Conservation (phyloP, 2,113 vertebrate species). For the Xiphias gladius region DNA sequence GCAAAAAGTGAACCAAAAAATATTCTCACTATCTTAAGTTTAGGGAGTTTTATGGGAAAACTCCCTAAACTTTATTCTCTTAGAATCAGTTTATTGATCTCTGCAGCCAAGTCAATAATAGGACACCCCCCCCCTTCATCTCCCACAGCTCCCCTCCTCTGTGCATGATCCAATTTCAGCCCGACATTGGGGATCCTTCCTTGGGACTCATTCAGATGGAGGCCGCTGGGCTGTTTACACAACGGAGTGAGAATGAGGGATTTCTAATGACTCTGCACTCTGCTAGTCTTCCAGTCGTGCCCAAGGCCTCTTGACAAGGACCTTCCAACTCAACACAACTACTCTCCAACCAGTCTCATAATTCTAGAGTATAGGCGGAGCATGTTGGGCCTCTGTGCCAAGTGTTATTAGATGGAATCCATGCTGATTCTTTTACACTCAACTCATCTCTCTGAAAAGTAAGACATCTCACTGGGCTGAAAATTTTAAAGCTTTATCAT, state of each 20-base stretch:
- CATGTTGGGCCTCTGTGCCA: constrained; percentile 5
- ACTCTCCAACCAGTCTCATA: constrained; percentile 74
- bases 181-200: constrained; percentile 70
- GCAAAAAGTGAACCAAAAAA: background rate
- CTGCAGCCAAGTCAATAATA: constrained; percentile 70
- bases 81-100: constrained; percentile 68
- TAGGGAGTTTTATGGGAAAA: constrained; percentile 55
- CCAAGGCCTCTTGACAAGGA: constrained; percentile 75
- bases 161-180: constrained; percentile 74
- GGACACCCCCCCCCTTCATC: constrained; percentile 33
- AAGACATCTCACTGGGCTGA: background rate
- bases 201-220: constrained; percentile 64
- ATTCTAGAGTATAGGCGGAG: constrained; percentile 58
- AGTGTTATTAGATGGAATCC: constrained; percentile 89
- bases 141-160: constrained; percentile 51
- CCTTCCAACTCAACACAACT: constrained; percentile 71
- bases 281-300: constrained; percentile 72
- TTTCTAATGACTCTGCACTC: constrained; percentile 79
- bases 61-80: constrained; percentile 55
- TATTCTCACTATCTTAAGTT: constrained; percentile 47
- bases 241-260: constrained; percentile 73
- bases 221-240: constrained; percentile 72
- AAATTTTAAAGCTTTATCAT: background rate
- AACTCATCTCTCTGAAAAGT: constrained; percentile 31
- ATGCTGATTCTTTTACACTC: constrained; percentile 71